Conservation (phyloP, 2,888 invertebrate genomes). For the Catocala sponsa region DNA sequence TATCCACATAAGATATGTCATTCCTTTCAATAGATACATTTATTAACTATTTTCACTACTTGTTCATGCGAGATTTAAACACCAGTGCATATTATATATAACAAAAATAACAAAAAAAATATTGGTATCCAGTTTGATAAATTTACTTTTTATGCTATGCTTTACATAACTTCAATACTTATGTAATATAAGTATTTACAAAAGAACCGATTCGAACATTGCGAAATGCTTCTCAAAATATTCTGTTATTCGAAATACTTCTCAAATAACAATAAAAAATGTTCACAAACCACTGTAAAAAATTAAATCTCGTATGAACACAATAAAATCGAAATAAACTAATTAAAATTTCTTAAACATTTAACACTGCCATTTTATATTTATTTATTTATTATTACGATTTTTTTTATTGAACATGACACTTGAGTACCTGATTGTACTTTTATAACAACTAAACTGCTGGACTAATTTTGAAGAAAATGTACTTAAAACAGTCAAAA, state of each 20-base stretch:
- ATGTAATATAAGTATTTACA: no score
- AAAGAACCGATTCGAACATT: no score
- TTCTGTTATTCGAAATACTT: no score
- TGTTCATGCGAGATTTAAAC: constrained; percentile 38
- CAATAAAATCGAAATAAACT: constrained; percentile 36
- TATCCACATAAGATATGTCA: constrained; percentile 72
- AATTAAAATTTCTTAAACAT: constrained; percentile 47
- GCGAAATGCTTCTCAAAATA: no score
- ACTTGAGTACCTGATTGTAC: constrained; percentile 73
- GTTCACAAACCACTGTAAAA: background rate
- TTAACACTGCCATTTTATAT: constrained; percentile 46
- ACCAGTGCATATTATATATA: background rate
- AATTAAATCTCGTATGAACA: constrained; percentile 44
- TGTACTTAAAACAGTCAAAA: constrained; percentile 21
- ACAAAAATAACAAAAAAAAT: no score
- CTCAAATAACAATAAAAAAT: background rate
- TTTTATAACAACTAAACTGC: constrained; percentile 58
- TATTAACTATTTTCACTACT: constrained; percentile 44
- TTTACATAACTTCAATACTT: no score
- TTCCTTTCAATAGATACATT: constrained; percentile 55
- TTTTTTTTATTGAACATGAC: constrained; percentile 60
- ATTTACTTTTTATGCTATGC: no score
- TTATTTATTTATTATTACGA: constrained; percentile 43
- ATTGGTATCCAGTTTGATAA: no score
- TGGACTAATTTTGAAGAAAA: constrained; percentile 37